Evolutionary conservation across 2,797 vertebrate genomes (phyloP), one percentile per base, ranked within the genome.

Genomic region (Sebastiscus albofasciatus): DNA sequence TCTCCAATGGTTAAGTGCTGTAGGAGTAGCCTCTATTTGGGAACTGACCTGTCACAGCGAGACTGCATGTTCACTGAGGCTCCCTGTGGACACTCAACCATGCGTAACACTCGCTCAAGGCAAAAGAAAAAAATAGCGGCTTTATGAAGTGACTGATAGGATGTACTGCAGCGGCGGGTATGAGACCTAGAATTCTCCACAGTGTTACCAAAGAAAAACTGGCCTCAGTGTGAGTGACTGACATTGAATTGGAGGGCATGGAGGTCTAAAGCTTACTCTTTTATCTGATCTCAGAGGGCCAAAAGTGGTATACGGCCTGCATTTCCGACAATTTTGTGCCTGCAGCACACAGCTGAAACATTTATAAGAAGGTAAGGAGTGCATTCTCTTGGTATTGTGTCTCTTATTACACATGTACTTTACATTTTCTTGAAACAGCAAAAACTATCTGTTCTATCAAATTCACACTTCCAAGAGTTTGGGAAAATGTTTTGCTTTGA

Each of bases 31-130:
- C 62, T 80, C 81, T 84, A 64, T 85, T 82, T 83, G 79, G 73
- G 66, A 85, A 73, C 20, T 46, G 80, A 90, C 89, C 81, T 91
- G 87, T 93, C 90, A 93, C 79, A 78, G 66, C 22, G 42, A 88
- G 79, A 80, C 80, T 79, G 67, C 75, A 80, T 89, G 84, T 90
- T 82, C 79, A 72, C 66, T 49, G 64, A 67, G 34, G 71, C 75
- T 89, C 91, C 89, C 88, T 72, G 86, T 75, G 68, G 90, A 82
- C 84, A 74, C 29, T 73, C 83, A 87, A 26, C 87, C 87, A 81
- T 85, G 90, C 55, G 74, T 75, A 90, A 89, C 78, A 67, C 52
- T 89, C 18, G 80, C 90, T 91, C 70, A 66, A 75, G 83, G 86
- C 81, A 72, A 52, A 76, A 72, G 27, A 26, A 36, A 27, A 67